Conservation (phyloP, 2,113 vertebrate species). For the Cephalophus harveyi region DNA sequence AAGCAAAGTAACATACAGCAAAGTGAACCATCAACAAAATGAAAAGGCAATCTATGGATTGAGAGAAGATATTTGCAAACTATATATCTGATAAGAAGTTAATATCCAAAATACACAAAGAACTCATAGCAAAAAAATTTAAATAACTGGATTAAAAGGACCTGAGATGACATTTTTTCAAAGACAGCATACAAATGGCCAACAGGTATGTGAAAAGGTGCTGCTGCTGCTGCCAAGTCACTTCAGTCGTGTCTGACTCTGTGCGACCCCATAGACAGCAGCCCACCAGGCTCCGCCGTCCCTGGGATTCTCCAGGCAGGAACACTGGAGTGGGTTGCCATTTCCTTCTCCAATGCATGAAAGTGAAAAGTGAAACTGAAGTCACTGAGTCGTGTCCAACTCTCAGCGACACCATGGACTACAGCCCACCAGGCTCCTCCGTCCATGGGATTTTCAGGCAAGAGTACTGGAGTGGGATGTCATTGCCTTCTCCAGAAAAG, state of each 20-base stretch:
- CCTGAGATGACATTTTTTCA: background rate
- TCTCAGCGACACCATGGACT: too few species aligned
- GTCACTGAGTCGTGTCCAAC: too few species aligned
- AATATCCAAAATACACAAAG: background rate
- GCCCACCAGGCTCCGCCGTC: too few species aligned
- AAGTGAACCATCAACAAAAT: background rate
- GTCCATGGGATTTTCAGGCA: too few species aligned
- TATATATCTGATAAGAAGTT: background rate
- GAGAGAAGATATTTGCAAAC: background rate
- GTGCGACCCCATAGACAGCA: too few species aligned
- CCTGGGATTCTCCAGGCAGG: too few species aligned
- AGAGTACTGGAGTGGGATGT: too few species aligned
- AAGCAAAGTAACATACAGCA: background rate
- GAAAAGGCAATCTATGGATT: background rate
- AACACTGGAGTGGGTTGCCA: too few species aligned
- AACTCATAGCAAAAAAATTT: background rate
- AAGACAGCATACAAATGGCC: background rate
- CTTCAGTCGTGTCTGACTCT: too few species aligned
- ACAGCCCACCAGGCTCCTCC: too few species aligned
- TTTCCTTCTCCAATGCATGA: too few species aligned
- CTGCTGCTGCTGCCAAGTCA: background rate
- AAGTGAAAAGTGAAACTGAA: too few species aligned
- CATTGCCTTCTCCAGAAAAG: background rate
- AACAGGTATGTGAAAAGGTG: background rate
- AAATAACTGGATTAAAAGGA: background rate